A percentile compares a stretch with the other conserved stretches of the same genome.
Conservation (phyloP, 2,113 vertebrate genomes). For the Pedionomus torquatus region DNA sequence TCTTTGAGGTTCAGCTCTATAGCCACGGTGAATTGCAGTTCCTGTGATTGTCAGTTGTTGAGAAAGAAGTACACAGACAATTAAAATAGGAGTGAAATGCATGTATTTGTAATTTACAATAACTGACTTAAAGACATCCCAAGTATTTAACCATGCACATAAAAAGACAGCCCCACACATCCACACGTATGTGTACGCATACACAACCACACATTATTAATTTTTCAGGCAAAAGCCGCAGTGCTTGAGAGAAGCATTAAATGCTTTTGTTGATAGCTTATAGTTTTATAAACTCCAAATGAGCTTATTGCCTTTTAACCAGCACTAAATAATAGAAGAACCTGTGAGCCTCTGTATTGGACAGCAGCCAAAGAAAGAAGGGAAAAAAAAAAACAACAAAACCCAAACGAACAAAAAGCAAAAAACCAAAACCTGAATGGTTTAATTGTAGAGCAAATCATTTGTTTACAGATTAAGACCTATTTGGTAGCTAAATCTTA, state of each 20-base stretch:
- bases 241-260: slow-evolving; percentile 70
- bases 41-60: slow-evolving; percentile 1
- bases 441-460: slow-evolving; percentile 80
- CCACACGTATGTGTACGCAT: neutral
- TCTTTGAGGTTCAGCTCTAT: slow-evolving; percentile 52
- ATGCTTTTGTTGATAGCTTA: slow-evolving; percentile 76
- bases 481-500: slow-evolving; percentile 74
- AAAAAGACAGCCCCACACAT: neutral
- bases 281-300: slow-evolving; percentile 81
- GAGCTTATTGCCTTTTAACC: slow-evolving; percentile 83
- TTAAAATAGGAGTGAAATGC: slow-evolving; percentile 55
- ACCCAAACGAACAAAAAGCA: neutral
- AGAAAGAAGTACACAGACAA: slow-evolving; percentile 28
- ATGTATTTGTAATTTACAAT: slow-evolving; percentile 57
- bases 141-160: slow-evolving; percentile 27
- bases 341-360: slow-evolving; percentile 72
- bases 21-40: slow-evolving; percentile 27
- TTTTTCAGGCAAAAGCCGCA: slow-evolving; percentile 55
- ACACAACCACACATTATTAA: neutral
- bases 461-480: slow-evolving; percentile 83
- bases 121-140: slow-evolving; percentile 44
- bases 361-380: slow-evolving; percentile 40
- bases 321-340: slow-evolving; percentile 76
- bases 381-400: no score
- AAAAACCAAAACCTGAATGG: slow-evolving; percentile 56